Evolutionary conservation across 2,888 invertebrate genomes (phyloP), one percentile per base, ranked within the genome.

Genomic region (Drosophila greeni): DNA sequence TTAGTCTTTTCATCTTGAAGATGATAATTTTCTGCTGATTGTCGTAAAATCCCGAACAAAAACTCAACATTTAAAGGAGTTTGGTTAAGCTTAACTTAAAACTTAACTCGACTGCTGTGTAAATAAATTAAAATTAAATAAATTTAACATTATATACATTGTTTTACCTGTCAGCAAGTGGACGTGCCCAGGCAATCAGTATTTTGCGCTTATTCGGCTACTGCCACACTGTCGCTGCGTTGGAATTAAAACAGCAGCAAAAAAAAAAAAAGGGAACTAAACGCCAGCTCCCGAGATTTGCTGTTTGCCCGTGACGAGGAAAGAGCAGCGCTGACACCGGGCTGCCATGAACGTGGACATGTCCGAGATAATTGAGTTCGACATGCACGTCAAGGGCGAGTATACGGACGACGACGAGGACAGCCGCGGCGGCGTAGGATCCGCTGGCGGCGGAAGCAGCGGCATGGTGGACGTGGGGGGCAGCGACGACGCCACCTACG

Each of bases 311-410:
- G 29, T 20, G 14, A 31, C 29, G 45, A 26, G 43, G 16, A 43
- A 16, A 16, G 7, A 37, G 26, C 45, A 36, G 24, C 58, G 43
- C 23, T 36, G 11, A 43, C 18, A 42, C 20, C 40, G 8, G 33
- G 18, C 45, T 43, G 34, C 49, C 26, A 79, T 75, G 66, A 72
- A 73, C 55, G 58, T 73, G 20, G 79, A 80, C 29, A 82, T 86
- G 70, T 82, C 82, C n/a, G 85, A 86, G n/a, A 78, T 81, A 29
- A 84, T 86, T 61, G 86, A 86, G 59, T 85, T 81, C 51, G 85
- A 75, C 39, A 33, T 84, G 53, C 67, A 68, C 11, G 56, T 56
- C 40, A 78, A 67, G 66, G 61, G 49, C 26, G 82, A 74, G 40
- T 74, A 70, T 33, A 18, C 33, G 5, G 69, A 74, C 18, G 62